phyloP scores from a whole-genome alignment of 2,888 invertebrate species.

The Drosophila neoperkinsi region DNA sequence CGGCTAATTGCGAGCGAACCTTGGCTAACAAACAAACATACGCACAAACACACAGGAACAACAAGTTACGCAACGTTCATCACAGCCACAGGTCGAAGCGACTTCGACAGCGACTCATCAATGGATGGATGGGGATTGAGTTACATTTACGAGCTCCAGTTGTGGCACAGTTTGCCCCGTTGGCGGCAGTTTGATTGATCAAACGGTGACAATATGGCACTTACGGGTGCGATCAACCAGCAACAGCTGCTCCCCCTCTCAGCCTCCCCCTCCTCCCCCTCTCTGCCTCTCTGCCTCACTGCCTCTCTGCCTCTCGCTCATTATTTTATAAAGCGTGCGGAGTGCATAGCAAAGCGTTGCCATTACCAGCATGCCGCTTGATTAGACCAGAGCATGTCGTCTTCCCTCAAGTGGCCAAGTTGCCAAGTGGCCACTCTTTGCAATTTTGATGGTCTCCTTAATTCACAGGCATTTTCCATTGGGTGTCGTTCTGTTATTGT shows the following conservation, averaged over 20 bases:
- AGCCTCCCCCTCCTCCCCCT: neutral
- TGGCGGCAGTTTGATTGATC: slow-evolving; percentile 79
- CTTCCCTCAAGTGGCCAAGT: slow-evolving; percentile 3
- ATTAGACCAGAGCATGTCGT: slow-evolving; percentile 54
- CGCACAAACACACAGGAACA: slow-evolving; percentile 55
- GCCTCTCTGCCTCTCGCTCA: slow-evolving; percentile 48
- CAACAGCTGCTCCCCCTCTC: slow-evolving; percentile 13
- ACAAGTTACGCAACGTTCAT: slow-evolving; percentile 78
- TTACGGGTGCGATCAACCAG: slow-evolving; percentile 76
- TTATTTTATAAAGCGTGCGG: slow-evolving; percentile 82
- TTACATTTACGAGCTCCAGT: slow-evolving; percentile 75
- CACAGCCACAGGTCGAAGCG: slow-evolving; percentile 6
- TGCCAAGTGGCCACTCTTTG: slow-evolving; percentile 9
- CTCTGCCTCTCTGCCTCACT: neutral
- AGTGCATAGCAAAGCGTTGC: slow-evolving; percentile 80
- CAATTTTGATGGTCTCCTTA: slow-evolving; percentile 43
- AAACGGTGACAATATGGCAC: slow-evolving; percentile 83
- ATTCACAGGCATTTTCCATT: slow-evolving; percentile 44
- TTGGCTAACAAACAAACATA: slow-evolving; percentile 28
- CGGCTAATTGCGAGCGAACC: slow-evolving; percentile 79
- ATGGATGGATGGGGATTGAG: slow-evolving; percentile 66
- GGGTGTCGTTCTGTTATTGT: slow-evolving; percentile 60
- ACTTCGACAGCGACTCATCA: slow-evolving; percentile 60
- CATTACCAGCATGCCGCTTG: slow-evolving; percentile 78
- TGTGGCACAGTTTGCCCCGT: slow-evolving; percentile 36